Evolutionary conservation across 2,113 vertebrate genomes (phyloP).

Genomic region (Thinocorus orbignyianus): DNA sequence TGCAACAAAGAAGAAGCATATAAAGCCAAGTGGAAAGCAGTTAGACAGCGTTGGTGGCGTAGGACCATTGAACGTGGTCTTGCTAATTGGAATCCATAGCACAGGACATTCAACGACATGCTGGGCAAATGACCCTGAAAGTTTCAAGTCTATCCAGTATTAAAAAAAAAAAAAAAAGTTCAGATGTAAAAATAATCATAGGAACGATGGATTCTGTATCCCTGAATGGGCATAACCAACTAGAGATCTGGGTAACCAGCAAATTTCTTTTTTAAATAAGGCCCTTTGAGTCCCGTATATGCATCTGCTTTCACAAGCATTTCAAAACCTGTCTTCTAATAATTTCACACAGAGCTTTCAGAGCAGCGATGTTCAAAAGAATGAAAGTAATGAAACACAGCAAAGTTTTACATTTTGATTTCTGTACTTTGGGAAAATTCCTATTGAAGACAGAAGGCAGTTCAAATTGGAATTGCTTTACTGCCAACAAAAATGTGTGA

Average conservation of each 20-base stretch:
- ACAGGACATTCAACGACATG: slow-evolving; percentile 81
- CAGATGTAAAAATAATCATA: slow-evolving; percentile 84
- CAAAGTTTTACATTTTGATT: slow-evolving; percentile 76
- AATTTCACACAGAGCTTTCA: slow-evolving; percentile 83
- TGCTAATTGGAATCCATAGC: slow-evolving; percentile 85
- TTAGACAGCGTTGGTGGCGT: slow-evolving; percentile 77
- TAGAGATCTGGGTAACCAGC: slow-evolving; percentile 73
- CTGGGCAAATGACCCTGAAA: slow-evolving; percentile 85
- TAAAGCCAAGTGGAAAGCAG: slow-evolving; percentile 82
- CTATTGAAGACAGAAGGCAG: slow-evolving; percentile 68
- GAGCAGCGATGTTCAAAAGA: slow-evolving; percentile 76
- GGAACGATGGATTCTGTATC: slow-evolving; percentile 73
- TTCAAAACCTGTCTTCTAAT: slow-evolving; percentile 80
- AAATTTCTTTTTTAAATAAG: slow-evolving; percentile 83
- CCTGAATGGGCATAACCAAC: slow-evolving; percentile 78
- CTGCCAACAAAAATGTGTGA: slow-evolving; percentile 72
- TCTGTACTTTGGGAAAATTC: slow-evolving; percentile 73
- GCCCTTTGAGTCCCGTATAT: slow-evolving; percentile 79
- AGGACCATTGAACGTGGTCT: slow-evolving; percentile 76
- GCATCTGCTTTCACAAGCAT: slow-evolving; percentile 79
- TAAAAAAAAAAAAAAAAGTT: slow-evolving; percentile 65
- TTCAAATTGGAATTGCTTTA: slow-evolving; percentile 77
- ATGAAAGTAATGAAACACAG: slow-evolving; percentile 78
- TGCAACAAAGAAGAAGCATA: slow-evolving; percentile 79
- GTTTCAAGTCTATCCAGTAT: slow-evolving; percentile 77